A percentile compares a stretch with the other conserved stretches of the same genome.
phyloP scores from a whole-genome alignment of 2,113 vertebrate genomes.

The Scartelaos histophorus region DNA sequence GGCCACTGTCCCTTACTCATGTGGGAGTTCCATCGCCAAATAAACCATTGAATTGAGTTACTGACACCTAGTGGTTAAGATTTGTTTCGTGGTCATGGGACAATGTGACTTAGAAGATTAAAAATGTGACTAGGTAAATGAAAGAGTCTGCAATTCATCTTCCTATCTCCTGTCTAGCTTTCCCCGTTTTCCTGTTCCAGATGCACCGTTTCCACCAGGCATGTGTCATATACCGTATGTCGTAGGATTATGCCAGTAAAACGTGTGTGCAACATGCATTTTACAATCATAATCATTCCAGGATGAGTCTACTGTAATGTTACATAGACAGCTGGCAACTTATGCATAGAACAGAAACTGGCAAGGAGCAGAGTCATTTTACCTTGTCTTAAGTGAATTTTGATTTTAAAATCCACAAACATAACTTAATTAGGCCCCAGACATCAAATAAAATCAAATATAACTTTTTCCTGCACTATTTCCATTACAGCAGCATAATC shows the following conservation, averaged over 20 bases:
- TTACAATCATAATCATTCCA: conserved; percentile 1
- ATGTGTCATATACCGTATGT: not conserved
- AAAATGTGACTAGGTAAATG: not conserved
- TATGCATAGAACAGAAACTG: not conserved
- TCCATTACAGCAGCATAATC: no score
- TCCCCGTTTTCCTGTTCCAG: not conserved
- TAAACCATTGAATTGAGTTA: not conserved
- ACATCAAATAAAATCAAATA: no score
- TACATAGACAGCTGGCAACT: not conserved
- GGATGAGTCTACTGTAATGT: not conserved
- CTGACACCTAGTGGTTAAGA: not conserved
- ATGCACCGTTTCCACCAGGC: not conserved
- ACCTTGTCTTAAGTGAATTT: no score
- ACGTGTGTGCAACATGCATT: not conserved
- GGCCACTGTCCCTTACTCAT: not conserved
- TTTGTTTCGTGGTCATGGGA: no score
- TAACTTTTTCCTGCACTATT: no score
- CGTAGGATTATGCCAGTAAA: not conserved
- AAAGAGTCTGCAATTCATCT: not conserved
- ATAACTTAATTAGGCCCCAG: no score
- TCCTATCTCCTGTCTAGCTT: not conserved
- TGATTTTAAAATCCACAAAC: no score
- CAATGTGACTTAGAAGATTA: no score
- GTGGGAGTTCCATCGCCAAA: not conserved
- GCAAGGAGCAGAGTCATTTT: no score